phyloP scores from a whole-genome alignment of 2,888 invertebrate genomes.

The Microdon myrmicae region DNA sequence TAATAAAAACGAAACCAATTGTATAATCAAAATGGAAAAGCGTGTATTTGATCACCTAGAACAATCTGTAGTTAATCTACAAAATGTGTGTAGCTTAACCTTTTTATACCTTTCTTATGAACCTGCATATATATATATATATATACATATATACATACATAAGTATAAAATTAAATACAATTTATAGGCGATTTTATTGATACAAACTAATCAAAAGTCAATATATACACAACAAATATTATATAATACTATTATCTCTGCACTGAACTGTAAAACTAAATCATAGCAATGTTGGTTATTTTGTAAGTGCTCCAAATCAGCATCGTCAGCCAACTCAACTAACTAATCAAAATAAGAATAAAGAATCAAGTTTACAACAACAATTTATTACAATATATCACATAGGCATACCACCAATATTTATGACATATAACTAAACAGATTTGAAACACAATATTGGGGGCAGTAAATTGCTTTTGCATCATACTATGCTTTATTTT shows the following conservation, averaged over 20 bases:
- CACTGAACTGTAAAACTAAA: constrained; percentile 5
- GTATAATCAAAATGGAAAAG: neutral
- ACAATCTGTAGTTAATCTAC: constrained; percentile 13
- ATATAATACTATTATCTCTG: constrained; percentile 7
- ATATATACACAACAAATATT: constrained; percentile 5
- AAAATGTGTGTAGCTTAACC: constrained; percentile 17
- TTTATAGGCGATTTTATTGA: no score
- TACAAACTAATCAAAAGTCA: constrained; percentile 2
- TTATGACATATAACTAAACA: constrained; percentile 6
- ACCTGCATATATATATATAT: constrained; percentile 7
- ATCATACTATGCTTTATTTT: constrained; percentile 9
- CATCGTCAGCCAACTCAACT: neutral
- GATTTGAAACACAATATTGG: no score
- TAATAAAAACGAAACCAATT: constrained; percentile 9
- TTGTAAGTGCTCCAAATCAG: no score
- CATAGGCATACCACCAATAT: constrained; percentile 3
- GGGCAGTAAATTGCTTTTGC: constrained; percentile 13
- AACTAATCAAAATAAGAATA: constrained; percentile 1
- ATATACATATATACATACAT: constrained; percentile 16
- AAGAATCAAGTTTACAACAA: constrained; percentile 6
- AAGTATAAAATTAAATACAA: constrained; percentile 5
- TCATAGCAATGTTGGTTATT: no score
- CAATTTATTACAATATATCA: constrained; percentile 18
- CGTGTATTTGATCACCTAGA: no score
- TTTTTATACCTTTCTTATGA: constrained; percentile 46